Base-by-base conservation (phyloP, 2,888 invertebrate genomes). In the Noctua janthe region DNA sequence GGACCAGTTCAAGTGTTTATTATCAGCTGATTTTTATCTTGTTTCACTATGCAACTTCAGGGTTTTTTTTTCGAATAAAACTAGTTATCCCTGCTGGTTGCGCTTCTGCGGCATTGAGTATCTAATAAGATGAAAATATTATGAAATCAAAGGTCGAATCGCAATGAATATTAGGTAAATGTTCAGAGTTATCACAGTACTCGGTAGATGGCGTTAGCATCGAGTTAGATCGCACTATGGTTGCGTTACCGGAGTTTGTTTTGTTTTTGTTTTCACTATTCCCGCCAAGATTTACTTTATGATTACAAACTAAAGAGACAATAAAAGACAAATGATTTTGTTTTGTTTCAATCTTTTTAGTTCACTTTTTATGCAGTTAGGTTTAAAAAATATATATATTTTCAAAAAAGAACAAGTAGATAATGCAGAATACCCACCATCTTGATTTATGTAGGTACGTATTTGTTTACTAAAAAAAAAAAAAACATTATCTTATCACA, bases 21-120 rank as follows among this genome's bases (percentile, higher is more conserved):
- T 81, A 47, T 71, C n/a, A 43, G n/a, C n/a, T 39, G 62, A 56
- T 2, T 76, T 51, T 62, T 75, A 83, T 83, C 76, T 66, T 39
- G 47, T 10, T 10, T 5, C 3, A 54, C 62, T 64, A 17, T 54
- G 39, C 66, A 76, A 56, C 29, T 56, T 66, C 67, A 78, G 35
- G 43, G 15, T 17, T 35, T 49, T 39, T 39, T n/a, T 11, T 39
- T 20, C 10, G 23, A 69, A 64, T 47, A 47, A 47, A 69, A 69
- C 47, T 67, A 23, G 67, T 67, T n/a, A 20, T 66, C 4, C 39
- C 10, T 11, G 0, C 20, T 35, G 66, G 66, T 20, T 35, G 35
- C 20, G 4, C 64, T 35, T 64, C 35, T 69, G 47, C 15, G 15
- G 15, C 3, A n/a, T n/a, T 43, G 7, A 47, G 66, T 35, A 20